These are phyloP conservation scores for Hippasteria phrygiana DNA, from an alignment of 53 echinoderm and acorn worm genomes.

Conservation along the genomic window DNA sequence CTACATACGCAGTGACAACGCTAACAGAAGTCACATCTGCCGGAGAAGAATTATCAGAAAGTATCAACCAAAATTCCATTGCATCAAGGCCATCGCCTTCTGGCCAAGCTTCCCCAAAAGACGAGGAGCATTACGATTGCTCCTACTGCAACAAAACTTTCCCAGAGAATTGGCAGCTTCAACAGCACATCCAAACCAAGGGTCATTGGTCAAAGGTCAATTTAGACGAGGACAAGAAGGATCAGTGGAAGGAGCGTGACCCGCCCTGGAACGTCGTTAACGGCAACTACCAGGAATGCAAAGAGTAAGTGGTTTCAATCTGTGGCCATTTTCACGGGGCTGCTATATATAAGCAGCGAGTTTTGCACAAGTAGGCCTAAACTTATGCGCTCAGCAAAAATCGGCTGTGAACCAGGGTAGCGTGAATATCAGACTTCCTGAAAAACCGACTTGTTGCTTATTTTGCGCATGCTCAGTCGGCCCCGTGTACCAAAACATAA, in stretches of 20 bases:
- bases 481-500: too few relatives aligned
- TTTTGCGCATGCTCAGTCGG: too few relatives aligned
- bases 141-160: slow-evolving; percentile 82
- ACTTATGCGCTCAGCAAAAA: too few relatives aligned
- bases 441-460: too few relatives aligned
- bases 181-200: slow-evolving; percentile 72
- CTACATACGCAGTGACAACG: neutral
- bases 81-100: neutral
- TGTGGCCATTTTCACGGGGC: too few relatives aligned
- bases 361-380: too few relatives aligned
- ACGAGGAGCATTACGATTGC: slow-evolving; percentile 47
- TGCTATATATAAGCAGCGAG: too few relatives aligned
- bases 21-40: neutral
- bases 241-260: slow-evolving; percentile 77
- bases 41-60: neutral
- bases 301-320: slow-evolving; percentile 62
- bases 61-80: neutral
- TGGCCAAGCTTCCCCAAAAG: neutral
- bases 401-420: too few relatives aligned
- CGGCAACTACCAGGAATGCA: slow-evolving; percentile 77
- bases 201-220: slow-evolving; percentile 81
- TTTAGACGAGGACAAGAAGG: slow-evolving; percentile 71
- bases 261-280: slow-evolving; percentile 84
- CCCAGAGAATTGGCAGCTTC: slow-evolving; percentile 62
- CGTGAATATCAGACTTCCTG: too few relatives aligned